Conservation (phyloP, 2,888 invertebrate genomes). For the Callyntrura guangdongensis region DNA sequence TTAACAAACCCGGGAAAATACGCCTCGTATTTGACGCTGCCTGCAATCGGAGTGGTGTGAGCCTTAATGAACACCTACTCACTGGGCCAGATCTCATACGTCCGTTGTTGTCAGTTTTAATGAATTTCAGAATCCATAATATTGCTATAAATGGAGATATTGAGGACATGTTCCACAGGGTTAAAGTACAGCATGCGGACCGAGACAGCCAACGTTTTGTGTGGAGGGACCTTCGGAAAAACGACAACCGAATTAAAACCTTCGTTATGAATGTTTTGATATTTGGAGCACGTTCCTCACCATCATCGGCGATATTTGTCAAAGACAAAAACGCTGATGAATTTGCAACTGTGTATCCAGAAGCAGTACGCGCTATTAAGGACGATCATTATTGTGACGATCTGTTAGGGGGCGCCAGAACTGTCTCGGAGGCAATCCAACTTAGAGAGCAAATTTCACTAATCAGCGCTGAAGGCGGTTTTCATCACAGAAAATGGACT, state of each 20-base stretch:
- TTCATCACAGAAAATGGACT: conserved; percentile 49
- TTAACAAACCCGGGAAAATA: conserved; percentile 69
- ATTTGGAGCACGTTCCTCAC: conserved; percentile 74
- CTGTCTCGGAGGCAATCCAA: background rate
- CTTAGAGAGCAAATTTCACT: background rate
- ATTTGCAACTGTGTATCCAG: conserved; percentile 35
- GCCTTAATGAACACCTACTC: conserved; percentile 32
- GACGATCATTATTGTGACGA: conserved; percentile 65
- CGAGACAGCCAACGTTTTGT: conserved; percentile 50
- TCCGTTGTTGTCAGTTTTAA: background rate
- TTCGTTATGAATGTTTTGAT: conserved; percentile 58
- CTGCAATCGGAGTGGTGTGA: background rate
- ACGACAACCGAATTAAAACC: background rate
- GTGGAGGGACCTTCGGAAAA: conserved; percentile 18
- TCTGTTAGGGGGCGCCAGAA: conserved; percentile 12
- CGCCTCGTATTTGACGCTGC: conserved; percentile 74
- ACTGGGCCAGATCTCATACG: conserved; percentile 62
- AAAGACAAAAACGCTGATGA: conserved; percentile 26
- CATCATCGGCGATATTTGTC: conserved; percentile 65
- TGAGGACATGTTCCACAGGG: conserved; percentile 74
- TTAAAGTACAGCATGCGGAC: conserved; percentile 33
- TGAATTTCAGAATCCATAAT: conserved; percentile 48
- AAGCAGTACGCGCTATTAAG: conserved; percentile 11
- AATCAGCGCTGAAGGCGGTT: conserved; percentile 30
- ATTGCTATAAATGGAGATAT: conserved; percentile 68